These are phyloP conservation scores for Pristionchus japonicus DNA, from an alignment of 2,888 invertebrate genomes.

Conservation along the genomic window DNA sequence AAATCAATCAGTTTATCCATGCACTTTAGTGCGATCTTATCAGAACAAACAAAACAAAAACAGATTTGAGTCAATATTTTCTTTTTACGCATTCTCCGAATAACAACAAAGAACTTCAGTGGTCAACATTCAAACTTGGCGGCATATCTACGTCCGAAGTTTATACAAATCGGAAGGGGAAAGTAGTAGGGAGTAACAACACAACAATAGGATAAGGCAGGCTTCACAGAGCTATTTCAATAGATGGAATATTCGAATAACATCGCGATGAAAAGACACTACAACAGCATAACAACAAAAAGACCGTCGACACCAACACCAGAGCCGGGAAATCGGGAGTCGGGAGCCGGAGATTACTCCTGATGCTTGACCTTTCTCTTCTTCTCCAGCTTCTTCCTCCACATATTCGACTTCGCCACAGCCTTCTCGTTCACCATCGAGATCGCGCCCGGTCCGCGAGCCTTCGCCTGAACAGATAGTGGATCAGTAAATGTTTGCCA, in stretches of 20 bases:
- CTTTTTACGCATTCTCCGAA: neutral
- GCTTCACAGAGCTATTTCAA: slow-evolving; percentile 26
- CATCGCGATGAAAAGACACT: neutral
- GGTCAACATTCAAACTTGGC: neutral
- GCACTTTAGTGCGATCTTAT: slow-evolving; percentile 7
- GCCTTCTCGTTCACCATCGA: slow-evolving; percentile 53
- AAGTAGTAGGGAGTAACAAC: slow-evolving; percentile 34
- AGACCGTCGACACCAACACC: neutral
- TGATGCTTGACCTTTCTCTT: slow-evolving; percentile 71
- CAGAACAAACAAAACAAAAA: slow-evolving; percentile 36
- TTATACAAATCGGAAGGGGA: neutral
- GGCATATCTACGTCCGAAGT: neutral
- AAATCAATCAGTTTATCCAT: slow-evolving; percentile 30
- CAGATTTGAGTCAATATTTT: slow-evolving; percentile 21
- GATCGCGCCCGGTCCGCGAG: neutral
- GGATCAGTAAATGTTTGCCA: no score
- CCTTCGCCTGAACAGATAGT: slow-evolving; percentile 21
- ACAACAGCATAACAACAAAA: slow-evolving; percentile 39
- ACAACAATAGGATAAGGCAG: slow-evolving; percentile 32
- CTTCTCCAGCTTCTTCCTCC: slow-evolving; percentile 73
- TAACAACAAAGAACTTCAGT: slow-evolving; percentile 11
- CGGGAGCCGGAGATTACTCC: slow-evolving; percentile 30
- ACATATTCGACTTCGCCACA: slow-evolving; percentile 66
- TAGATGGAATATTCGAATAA: slow-evolving; percentile 13
- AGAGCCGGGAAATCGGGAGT: neutral